Evolutionary conservation across 2,113 vertebrate genomes (phyloP), one percentile per base, ranked within the genome.

Genomic region (Arothron firmamentum): DNA sequence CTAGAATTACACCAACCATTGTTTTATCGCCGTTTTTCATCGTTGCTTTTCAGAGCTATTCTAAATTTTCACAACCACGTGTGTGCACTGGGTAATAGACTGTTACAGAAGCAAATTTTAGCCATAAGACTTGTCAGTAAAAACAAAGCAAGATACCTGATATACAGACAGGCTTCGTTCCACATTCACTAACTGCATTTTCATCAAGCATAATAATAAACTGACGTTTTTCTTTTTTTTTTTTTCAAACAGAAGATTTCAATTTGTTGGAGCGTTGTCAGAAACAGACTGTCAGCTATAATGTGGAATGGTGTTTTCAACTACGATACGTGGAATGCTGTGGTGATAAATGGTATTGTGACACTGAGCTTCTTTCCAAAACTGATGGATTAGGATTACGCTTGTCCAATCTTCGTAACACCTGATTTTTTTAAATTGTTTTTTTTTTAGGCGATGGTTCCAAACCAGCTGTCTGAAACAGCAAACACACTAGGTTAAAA

Each of bases 121-220:
- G 94, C 94, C 94, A 94, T 93, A 95, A 94, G 93, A 96, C 94
- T 94, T 94, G 92, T 94, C 92, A 95, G 93, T 94, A 93, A 93
- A 96, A 95, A 94, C 93, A 93, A 95, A 94, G 93, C 88, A 94
- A 89, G 92, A 94, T 94, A 95, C 92, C 93, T 94, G 94, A 94
- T 94, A 96, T 92, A 97, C 94, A 96, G 92, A 96, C 94, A 94
- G 93, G 93, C 93, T 96, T 91, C 80, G 90, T 92, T 95, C 94
- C 93, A 95, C 94, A 93, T 93, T 95, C 94, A 96, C 93, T 94
- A 95, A 89, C 92, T 93, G 94, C 91, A 86, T 94, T 94, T 93
- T 89, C 70, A 93, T 94, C 92, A 95, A 96, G 94, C 93, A 93
- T 91, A 92, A 93, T 93, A 92, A 92, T 91, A 91, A 94, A 92